Percentiles rank a stretch among this genome's conserved stretches.
Evolutionary conservation across 2,888 invertebrate genomes (phyloP).

Genomic region (Orgyia antiqua): DNA sequence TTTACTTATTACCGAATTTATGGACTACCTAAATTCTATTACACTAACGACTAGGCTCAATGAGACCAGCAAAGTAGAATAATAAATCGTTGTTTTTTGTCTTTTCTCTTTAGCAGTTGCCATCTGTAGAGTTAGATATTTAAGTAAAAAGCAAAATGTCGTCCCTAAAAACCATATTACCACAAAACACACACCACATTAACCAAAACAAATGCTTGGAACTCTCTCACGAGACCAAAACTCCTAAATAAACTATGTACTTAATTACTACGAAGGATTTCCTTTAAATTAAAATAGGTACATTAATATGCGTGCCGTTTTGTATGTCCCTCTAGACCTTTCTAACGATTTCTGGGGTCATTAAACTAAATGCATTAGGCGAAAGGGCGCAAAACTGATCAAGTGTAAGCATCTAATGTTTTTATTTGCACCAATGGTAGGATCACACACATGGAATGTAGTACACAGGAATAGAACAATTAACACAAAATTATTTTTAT

Average conservation of each 20-base stretch:
- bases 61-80: too few species aligned
- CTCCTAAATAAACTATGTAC: conserved; percentile 7
- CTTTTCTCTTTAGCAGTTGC: too few species aligned
- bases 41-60: too few species aligned
- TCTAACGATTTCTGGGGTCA: conserved; percentile 59
- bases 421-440: conserved; percentile 49
- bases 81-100: too few species aligned
- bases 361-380: conserved; percentile 65
- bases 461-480: conserved; percentile 12
- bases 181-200: not conserved
- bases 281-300: conserved; percentile 11
- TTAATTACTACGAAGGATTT: conserved; percentile 10
- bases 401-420: conserved; percentile 69
- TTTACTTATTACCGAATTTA: too few species aligned
- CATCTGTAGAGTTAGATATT: too few species aligned
- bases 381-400: conserved; percentile 64
- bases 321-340: conserved; percentile 29
- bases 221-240: not conserved
- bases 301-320: conserved; percentile 18
- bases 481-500: too few species aligned
- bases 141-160: too few species aligned
- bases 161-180: too few species aligned
- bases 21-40: too few species aligned
- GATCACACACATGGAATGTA: conserved; percentile 22
- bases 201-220: not conserved